A percentile compares a stretch with the other conserved stretches of the same genome.
Conservation (phyloP, 37 sponge, comb jelly and placozoan species). For the Ephydatia muelleri region DNA sequence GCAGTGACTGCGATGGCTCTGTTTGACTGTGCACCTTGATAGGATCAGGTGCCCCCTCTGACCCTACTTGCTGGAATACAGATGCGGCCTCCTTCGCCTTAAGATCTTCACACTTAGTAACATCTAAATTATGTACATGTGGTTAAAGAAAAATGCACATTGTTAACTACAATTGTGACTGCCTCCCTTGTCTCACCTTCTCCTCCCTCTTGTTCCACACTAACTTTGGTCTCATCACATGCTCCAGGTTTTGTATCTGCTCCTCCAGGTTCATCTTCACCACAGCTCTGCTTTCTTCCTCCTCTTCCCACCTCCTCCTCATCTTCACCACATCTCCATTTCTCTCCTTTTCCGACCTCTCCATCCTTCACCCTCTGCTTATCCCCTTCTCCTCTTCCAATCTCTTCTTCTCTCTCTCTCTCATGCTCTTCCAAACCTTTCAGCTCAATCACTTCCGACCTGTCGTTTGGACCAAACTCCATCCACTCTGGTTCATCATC, state of each 20-base stretch:
- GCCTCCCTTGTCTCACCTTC: not conserved
- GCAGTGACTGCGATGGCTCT: not conserved
- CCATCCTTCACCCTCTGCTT: not conserved
- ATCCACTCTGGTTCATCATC: constrained; percentile 87
- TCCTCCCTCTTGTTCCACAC: constrained; percentile 11
- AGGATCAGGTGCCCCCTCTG: not conserved
- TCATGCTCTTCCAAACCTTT: constrained; percentile 70
- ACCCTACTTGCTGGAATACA: not conserved
- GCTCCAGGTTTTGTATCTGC: not conserved
- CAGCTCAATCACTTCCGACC: constrained; percentile 68
- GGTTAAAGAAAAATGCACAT: not conserved
- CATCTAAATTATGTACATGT: not conserved
- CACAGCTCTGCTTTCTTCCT: not conserved
- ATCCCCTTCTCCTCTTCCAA: constrained; percentile 7
- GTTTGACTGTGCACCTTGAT: not conserved
- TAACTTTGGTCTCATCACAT: not conserved
- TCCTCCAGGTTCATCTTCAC: not conserved
- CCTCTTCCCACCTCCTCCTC: constrained; percentile 4
- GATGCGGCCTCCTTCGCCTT: not conserved
- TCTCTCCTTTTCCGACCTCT: not conserved
- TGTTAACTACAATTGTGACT: not conserved
- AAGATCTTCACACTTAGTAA: not conserved
- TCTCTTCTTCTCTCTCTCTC: constrained; percentile 38
- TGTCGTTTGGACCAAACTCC: constrained; percentile 64
- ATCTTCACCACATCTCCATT: not conserved